These are phyloP conservation scores for Chaetops frenatus DNA, from an alignment of 2,113 vertebrate species.

Conservation along the genomic window DNA sequence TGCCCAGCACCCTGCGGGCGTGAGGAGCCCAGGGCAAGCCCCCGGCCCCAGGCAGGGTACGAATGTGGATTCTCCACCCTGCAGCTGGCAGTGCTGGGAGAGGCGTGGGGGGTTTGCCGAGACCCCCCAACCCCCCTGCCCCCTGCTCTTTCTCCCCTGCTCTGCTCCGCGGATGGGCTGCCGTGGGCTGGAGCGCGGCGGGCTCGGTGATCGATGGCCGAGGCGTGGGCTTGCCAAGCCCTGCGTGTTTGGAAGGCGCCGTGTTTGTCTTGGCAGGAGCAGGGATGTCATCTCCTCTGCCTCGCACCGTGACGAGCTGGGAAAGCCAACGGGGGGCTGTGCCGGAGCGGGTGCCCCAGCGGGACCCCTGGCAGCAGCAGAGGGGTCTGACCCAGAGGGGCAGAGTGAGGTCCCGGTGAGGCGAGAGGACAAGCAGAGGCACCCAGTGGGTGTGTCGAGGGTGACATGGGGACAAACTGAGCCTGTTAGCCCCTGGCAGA, in stretches of 20 bases:
- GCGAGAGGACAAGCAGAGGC: rapidly evolving
- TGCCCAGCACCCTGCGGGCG: rapidly evolving
- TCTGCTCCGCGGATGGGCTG: not conserved
- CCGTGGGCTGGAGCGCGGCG: not conserved
- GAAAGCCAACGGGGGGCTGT: not conserved
- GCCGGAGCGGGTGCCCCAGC: rapidly evolving
- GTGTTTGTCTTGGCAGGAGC: constrained; percentile 58
- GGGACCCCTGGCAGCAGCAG: not conserved
- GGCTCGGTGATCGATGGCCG: constrained; percentile 24
- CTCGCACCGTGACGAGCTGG: not conserved
- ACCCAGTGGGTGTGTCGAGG: rapidly evolving
- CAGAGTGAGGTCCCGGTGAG: rapidly evolving
- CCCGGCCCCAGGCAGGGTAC: too few relatives aligned
- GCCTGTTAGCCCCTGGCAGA: not conserved
- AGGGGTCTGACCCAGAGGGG: not conserved
- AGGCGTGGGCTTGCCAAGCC: constrained; percentile 25
- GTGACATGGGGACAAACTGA: rapidly evolving
- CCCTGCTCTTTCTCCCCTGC: not conserved
- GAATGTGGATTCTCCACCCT: not conserved
- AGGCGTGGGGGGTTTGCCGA: rapidly evolving
- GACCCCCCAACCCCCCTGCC: rapidly evolving
- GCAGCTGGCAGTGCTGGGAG: not conserved
- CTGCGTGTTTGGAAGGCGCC: constrained; percentile 26
- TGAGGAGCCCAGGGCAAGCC: not conserved
- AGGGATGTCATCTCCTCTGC: constrained; percentile 40